Percentiles rank a stretch among this genome's conserved stretches.
Conservation (phyloP, 2,113 vertebrate genomes). For the Falcunculus frontatus region DNA sequence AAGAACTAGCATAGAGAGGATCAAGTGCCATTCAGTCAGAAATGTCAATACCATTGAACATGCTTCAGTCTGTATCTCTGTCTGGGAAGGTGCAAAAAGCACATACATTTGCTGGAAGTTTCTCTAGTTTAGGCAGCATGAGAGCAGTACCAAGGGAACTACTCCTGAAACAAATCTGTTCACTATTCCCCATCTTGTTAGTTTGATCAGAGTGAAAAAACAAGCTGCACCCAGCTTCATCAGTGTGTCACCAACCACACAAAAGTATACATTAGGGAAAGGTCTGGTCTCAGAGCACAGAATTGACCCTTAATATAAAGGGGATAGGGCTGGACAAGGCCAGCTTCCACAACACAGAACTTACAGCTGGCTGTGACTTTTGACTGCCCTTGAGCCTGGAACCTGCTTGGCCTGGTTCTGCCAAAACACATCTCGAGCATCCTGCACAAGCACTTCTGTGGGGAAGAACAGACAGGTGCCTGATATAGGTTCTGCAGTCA, state of each 20-base stretch:
- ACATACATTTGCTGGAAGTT: neutral
- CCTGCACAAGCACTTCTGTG: neutral
- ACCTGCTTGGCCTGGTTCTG: neutral
- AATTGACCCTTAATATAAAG: neutral
- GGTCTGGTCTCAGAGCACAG: neutral
- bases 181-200: neutral
- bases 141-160: neutral
- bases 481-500: neutral
- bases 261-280: neutral
- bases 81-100: neutral
- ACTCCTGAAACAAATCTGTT: neutral
- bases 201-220: neutral
- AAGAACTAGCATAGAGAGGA: neutral
- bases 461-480: neutral
- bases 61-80: neutral
- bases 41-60: neutral
- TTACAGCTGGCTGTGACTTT: neutral
- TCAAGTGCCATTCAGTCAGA: neutral
- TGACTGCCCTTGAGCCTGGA: neutral
- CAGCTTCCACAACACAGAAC: neutral
- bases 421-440: neutral
- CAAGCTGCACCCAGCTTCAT: neutral
- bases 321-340: neutral
- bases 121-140: neutral
- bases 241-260: neutral